Percentiles rank a stretch among this genome's conserved stretches.
Evolutionary conservation across 1,140 invertebrate genomes (phyloP).

Genomic region (Drosophila baimaii): DNA sequence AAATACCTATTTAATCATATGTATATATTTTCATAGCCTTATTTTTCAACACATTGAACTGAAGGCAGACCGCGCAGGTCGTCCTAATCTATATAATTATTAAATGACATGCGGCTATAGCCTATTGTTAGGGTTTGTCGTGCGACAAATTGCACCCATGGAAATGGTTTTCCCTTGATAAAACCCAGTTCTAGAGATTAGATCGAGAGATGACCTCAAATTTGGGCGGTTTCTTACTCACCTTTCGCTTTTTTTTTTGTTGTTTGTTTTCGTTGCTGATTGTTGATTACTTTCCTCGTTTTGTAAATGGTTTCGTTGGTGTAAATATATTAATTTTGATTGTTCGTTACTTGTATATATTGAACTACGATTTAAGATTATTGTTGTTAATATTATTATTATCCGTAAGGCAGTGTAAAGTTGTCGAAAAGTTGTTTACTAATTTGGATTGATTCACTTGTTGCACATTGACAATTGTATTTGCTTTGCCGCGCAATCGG

Average conservation of each 20-base stretch:
- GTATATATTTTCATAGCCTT: too few relatives aligned
- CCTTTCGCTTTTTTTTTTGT: constrained; percentile 55
- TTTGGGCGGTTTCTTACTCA: constrained; percentile 30
- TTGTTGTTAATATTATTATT: constrained; percentile 36
- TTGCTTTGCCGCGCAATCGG: constrained; percentile 39
- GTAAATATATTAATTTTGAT: constrained; percentile 57
- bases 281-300: constrained; percentile 20
- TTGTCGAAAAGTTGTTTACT: constrained; percentile 65
- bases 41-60: neutral
- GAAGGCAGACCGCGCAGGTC: neutral
- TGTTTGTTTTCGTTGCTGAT: constrained; percentile 39
- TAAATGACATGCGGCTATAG: neutral
- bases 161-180: constrained; percentile 9
- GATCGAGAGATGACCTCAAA: constrained; percentile 4
- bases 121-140: constrained; percentile 3
- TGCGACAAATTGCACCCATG: constrained; percentile 16
- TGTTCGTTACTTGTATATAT: constrained; percentile 36
- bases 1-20: neutral
- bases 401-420: constrained; percentile 80
- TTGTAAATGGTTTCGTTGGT: constrained; percentile 24
- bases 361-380: constrained; percentile 45
- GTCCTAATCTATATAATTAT: constrained; percentile 3
- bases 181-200: constrained; percentile 9
- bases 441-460: constrained; percentile 46
- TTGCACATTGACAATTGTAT: constrained; percentile 42